Evolutionary conservation across 2,797 vertebrate species (phyloP).

Genomic region (Aulostomus chinensis): DNA sequence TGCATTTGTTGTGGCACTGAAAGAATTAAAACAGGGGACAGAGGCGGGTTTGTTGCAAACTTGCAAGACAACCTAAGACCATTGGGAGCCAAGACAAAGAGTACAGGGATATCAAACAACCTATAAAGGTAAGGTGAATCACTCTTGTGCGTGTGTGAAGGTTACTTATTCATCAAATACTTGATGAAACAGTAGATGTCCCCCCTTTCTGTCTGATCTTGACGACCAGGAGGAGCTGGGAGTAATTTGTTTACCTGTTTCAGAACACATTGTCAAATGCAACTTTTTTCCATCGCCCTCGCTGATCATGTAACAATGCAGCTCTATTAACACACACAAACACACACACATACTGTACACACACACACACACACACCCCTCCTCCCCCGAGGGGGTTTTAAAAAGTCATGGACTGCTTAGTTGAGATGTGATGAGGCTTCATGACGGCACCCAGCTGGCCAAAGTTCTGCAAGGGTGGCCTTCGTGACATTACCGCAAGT

Average conservation of each 20-base stretch:
- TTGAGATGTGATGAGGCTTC: conserved; percentile 52
- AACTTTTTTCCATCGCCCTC: conserved; percentile 22
- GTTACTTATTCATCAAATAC: conserved; percentile 46
- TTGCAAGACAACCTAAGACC: conserved; percentile 40
- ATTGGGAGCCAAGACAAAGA: conserved; percentile 36
- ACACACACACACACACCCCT: too few species aligned
- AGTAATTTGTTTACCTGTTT: conserved; percentile 60
- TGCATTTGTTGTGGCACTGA: conserved; percentile 40
- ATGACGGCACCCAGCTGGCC: conserved; percentile 73
- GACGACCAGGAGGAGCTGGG: conserved; percentile 18
- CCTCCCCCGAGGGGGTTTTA: conserved; percentile 32
- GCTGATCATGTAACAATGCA: conserved; percentile 3
- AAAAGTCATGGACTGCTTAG: conserved; percentile 49
- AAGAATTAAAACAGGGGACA: conserved; percentile 48
- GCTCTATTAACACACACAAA: not conserved
- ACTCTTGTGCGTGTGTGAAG: conserved; percentile 16
- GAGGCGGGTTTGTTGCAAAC: conserved; percentile 35
- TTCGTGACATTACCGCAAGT: conserved; percentile 62
- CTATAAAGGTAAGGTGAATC: conserved; percentile 43
- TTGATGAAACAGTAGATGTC: conserved; percentile 47
- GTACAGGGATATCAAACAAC: conserved; percentile 46
- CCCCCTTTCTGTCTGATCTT: conserved; percentile 20
- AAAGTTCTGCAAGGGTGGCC: conserved; percentile 57
- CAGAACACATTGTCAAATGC: conserved; percentile 43
- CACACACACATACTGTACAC: too few species aligned